Conservation (phyloP, 2,113 vertebrate genomes). For the Aplodontia rufa region DNA sequence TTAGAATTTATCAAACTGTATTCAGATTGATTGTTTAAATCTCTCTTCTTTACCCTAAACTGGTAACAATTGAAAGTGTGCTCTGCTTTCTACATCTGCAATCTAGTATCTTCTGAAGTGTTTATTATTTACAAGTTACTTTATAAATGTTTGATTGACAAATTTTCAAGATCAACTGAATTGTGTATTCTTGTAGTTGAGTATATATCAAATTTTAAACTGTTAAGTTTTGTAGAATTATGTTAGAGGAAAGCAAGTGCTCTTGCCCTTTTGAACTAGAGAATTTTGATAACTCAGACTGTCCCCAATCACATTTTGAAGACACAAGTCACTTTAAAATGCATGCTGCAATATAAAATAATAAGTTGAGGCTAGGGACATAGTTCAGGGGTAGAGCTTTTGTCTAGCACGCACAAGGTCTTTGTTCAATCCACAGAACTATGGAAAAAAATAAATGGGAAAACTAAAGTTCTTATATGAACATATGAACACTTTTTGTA, state of each 20-base stretch:
- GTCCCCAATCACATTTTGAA: not conserved
- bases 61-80: not conserved
- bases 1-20: not conserved
- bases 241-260: not conserved
- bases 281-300: not conserved
- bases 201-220: not conserved
- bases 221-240: not conserved
- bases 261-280: not conserved
- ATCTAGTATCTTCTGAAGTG: not conserved
- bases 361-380: not conserved
- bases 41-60: not conserved
- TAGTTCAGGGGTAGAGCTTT: too few species aligned
- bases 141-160: not conserved
- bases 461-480: conserved; percentile 9
- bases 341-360: not conserved
- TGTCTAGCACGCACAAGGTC: too few species aligned
- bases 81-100: not conserved
- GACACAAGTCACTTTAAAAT: conserved; percentile 17
- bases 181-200: not conserved
- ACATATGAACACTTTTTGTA: not conserved
- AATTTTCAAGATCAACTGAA: not conserved
- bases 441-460: not conserved
- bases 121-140: not conserved
- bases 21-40: not conserved
- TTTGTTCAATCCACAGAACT: too few species aligned